phyloP scores from a whole-genome alignment of 2,888 invertebrate genomes.

The Ernsta delagoae region DNA sequence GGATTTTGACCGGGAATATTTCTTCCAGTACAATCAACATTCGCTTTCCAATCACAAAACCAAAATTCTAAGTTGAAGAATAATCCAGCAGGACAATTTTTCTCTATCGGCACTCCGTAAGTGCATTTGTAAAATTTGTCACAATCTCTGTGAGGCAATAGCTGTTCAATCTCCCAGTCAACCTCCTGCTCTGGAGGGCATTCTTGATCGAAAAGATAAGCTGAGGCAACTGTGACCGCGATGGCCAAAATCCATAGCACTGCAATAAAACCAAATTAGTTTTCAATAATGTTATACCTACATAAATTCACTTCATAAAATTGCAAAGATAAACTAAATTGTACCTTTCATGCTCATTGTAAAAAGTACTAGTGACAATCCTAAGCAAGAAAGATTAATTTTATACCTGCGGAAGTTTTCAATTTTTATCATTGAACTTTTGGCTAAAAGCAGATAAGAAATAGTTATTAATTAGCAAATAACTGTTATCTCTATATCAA shows the following conservation, averaged over 20 bases:
- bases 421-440: constrained; percentile 2
- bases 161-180: constrained; percentile 71
- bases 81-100: constrained; percentile 82
- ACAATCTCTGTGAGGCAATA: constrained; percentile 84
- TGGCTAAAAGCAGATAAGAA: constrained; percentile 5
- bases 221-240: constrained; percentile 45
- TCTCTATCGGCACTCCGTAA: constrained; percentile 85
- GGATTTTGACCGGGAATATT: constrained; percentile 52
- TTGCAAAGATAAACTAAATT: not conserved
- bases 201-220: constrained; percentile 26
- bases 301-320: not conserved
- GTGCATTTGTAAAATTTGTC: constrained; percentile 88
- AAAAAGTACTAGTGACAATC: not conserved
- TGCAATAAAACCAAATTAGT: constrained; percentile 9
- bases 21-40: constrained; percentile 85
- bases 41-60: constrained; percentile 86
- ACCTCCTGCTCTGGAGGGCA: constrained; percentile 63
- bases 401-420: constrained; percentile 6
- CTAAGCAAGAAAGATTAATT: not conserved
- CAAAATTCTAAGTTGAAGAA: constrained; percentile 81
- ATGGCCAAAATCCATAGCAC: constrained; percentile 35
- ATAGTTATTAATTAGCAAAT: constrained; percentile 19
- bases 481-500: constrained; percentile 14
- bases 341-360: constrained; percentile 9
- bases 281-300: not conserved